Evolutionary conservation across 2,888 invertebrate genomes (phyloP), one percentile per base, ranked within the genome.

Genomic region (Callinectes sapidus): DNA sequence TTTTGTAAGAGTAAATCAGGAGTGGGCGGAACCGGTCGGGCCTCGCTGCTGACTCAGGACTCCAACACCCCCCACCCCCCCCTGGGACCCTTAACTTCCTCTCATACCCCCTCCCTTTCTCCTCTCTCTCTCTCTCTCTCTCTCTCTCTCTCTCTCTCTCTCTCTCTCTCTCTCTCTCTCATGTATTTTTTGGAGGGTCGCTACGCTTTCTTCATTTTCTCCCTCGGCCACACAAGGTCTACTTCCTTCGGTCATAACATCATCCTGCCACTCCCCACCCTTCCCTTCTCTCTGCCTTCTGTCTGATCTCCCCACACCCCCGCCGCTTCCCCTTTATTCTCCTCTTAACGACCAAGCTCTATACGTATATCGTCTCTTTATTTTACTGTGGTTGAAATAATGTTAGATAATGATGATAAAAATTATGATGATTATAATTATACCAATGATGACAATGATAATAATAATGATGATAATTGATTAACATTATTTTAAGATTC

Each of bases 1-100:
- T 88, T 88, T 88, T 88, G 88, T 88, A 32, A 88, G 88, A 66
- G 71, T 91, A 87, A 87, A 91, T 87, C 86, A 88, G 71, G 23
- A 87, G 88, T 18, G 66, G 91, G 88, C 71, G 77, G 32, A 55
- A 48, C 42, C 32, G 81, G 81, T 90, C 77, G 81, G 48, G 55
- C 81, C 77, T 48, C 77, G 54, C 23, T 81, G 90, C 90, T 90
- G 90, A 90, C 23, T 90, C 90, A 90, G 90, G 42, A 71, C n/a
- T 88, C 18, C 42, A 6, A 32, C 13, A 88, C 18, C 88, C 54
- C 87, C 48, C n/a, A 32, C 13, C 61, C 18, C 88, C 54, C 87
- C 48, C n/a, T n/a, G 87, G 35, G 87, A 35, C 42, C 48, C 39
- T 18, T 54, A 16, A 23, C 28, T n/a, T 14, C 61, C 61, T 18